Evolutionary conservation across 2,113 vertebrate species (phyloP).

Genomic region (Otis tarda): DNA sequence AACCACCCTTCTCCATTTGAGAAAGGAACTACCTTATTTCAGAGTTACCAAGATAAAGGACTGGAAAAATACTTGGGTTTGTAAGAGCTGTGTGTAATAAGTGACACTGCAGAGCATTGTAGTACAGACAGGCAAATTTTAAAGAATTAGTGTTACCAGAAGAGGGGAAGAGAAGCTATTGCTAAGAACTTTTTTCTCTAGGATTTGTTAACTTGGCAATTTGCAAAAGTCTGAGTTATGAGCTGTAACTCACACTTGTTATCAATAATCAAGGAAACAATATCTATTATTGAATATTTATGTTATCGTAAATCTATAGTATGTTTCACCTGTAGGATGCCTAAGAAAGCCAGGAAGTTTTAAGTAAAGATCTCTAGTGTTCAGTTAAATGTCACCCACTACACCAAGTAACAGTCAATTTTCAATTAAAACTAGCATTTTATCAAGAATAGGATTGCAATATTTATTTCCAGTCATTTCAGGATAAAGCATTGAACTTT

Average conservation of each 20-base stretch:
- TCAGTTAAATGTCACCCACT: background rate
- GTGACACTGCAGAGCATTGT: background rate
- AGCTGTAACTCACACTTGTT: background rate
- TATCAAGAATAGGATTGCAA: background rate
- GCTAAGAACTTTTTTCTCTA: background rate
- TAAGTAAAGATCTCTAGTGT: background rate
- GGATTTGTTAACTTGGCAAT: background rate
- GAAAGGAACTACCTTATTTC: background rate
- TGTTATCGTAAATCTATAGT: background rate
- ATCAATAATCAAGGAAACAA: background rate
- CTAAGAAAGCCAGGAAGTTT: background rate
- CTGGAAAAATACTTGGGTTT: background rate
- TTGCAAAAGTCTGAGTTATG: background rate
- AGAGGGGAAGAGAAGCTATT: background rate
- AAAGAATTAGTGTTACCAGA: background rate
- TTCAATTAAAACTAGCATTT: background rate
- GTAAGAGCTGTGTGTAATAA: background rate
- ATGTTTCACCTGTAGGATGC: background rate
- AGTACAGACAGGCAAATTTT: background rate
- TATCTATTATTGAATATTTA: background rate
- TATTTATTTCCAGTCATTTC: background rate
- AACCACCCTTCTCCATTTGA: background rate
- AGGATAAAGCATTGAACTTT: background rate
- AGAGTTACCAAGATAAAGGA: background rate
- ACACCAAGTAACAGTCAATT: background rate